Evolutionary conservation across 2,888 invertebrate genomes (phyloP).

Genomic region (Trachelus iudaicus): DNA sequence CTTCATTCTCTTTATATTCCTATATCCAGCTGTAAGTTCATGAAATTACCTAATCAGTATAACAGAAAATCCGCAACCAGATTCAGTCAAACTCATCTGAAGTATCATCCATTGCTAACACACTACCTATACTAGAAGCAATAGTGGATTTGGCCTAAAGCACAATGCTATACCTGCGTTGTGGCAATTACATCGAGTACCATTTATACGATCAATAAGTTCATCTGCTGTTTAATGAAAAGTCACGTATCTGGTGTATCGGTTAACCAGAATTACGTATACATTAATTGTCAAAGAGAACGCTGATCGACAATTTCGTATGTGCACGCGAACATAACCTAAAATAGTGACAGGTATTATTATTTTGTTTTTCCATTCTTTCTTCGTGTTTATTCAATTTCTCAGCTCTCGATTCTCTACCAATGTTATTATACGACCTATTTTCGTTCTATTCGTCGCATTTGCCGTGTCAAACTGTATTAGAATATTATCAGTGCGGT

Average conservation of each 20-base stretch:
- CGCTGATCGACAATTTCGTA: background rate
- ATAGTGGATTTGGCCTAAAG: background rate
- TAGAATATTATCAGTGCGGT: background rate
- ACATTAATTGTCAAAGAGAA: background rate
- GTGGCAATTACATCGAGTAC: background rate
- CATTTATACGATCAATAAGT: background rate
- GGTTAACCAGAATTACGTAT: background rate
- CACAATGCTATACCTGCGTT: background rate
- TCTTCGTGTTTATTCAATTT: background rate
- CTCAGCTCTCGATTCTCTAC: background rate
- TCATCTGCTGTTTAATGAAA: background rate
- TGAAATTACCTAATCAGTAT: background rate
- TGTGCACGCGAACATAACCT: background rate
- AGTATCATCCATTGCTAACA: background rate
- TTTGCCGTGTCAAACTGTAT: conserved; percentile 3
- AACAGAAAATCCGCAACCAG: background rate
- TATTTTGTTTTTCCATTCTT: background rate
- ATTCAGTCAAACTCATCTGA: background rate
- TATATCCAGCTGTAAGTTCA: background rate
- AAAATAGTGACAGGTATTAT: background rate
- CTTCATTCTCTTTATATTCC: background rate
- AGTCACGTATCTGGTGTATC: background rate
- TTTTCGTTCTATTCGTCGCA: background rate
- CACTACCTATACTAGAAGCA: background rate
- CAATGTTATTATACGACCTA: background rate